Percentiles rank a stretch among this genome's conserved stretches.
These are phyloP conservation scores for Nematolebias whitei DNA, from an alignment of 2,113 vertebrate species.

Conservation along the genomic window DNA sequence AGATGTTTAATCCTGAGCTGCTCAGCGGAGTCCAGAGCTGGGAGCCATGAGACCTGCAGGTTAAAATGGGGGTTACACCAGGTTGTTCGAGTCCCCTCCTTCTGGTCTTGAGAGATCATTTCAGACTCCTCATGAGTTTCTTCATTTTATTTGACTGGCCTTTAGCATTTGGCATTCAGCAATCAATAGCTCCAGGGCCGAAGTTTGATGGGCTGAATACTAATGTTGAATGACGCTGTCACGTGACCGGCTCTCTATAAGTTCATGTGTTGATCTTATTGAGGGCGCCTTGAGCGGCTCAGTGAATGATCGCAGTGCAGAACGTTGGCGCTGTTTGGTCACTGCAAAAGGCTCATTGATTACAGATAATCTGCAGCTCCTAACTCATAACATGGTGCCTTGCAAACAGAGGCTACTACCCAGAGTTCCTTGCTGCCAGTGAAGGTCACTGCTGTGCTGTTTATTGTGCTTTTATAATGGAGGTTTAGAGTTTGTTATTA, in stretches of 20 bases:
- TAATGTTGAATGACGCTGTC: constrained; percentile 62
- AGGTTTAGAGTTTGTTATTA: constrained; percentile 21
- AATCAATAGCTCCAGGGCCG: constrained; percentile 61
- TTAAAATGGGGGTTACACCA: constrained; percentile 28
- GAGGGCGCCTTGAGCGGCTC: constrained; percentile 24
- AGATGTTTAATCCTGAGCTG: constrained; percentile 35
- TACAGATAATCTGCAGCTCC: constrained; percentile 37
- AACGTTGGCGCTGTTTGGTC: constrained; percentile 48
- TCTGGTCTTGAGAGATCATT: constrained; percentile 50
- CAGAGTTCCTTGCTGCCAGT: constrained; percentile 16
- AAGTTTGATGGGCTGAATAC: constrained; percentile 69
- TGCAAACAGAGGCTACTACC: constrained; percentile 32
- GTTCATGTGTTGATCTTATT: constrained; percentile 50
- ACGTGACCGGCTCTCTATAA: constrained; percentile 45
- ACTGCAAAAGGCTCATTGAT: constrained; percentile 51
- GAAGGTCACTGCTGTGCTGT: constrained; percentile 11
- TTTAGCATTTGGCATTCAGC: constrained; percentile 70
- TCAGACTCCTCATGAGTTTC: constrained; percentile 56
- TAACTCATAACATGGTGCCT: constrained; percentile 43
- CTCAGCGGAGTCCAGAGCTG: constrained; percentile 8
- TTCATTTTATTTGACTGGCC: constrained; percentile 68
- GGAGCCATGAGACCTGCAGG: constrained; percentile 7
- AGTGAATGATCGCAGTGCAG: constrained; percentile 29
- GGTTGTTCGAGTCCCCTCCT: constrained; percentile 31
- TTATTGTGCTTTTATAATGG: constrained; percentile 36